These are phyloP conservation scores for Exaiptasia diaphana DNA, from an alignment of 64 coral and sea anemone species.

Conservation along the genomic window DNA sequence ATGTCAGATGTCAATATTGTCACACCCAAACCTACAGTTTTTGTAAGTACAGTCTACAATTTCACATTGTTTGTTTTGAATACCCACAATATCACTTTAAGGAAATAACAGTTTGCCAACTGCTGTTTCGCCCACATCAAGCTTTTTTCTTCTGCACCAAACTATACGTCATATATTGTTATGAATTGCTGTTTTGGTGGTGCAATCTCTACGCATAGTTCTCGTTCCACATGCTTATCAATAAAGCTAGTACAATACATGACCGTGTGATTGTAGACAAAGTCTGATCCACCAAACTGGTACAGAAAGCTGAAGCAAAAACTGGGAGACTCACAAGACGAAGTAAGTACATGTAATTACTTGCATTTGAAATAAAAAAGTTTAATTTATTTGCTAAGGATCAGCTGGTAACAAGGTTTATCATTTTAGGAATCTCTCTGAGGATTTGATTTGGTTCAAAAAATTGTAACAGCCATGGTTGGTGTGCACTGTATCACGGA, in stretches of 20 bases:
- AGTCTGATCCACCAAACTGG: constrained; percentile 63
- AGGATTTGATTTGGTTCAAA: too few species aligned
- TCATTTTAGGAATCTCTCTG: too few species aligned
- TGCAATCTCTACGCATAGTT: background rate
- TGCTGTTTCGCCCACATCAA: background rate
- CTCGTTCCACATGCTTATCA: too few species aligned
- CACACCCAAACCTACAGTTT: constrained; percentile 71
- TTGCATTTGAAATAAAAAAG: too few species aligned
- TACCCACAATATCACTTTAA: background rate
- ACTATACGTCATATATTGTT: background rate
- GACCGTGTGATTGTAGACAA: constrained; percentile 29
- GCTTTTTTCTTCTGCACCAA: background rate
- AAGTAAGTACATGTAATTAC: too few species aligned
- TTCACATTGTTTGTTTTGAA: background rate
- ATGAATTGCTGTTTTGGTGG: background rate
- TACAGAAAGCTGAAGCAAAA: constrained; percentile 70
- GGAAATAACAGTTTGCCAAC: background rate
- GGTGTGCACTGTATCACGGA: too few species aligned
- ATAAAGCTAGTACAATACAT: background rate
- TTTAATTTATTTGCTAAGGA: too few species aligned
- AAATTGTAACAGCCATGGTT: too few species aligned
- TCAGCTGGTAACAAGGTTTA: too few species aligned
- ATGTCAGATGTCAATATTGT: constrained; percentile 4
- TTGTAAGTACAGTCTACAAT: constrained; percentile 45
- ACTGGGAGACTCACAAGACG: too few species aligned